Percentiles rank a stretch among this genome's conserved stretches.
Evolutionary conservation across 2,888 invertebrate genomes (phyloP).

Genomic region (Limnephilus lunatus): DNA sequence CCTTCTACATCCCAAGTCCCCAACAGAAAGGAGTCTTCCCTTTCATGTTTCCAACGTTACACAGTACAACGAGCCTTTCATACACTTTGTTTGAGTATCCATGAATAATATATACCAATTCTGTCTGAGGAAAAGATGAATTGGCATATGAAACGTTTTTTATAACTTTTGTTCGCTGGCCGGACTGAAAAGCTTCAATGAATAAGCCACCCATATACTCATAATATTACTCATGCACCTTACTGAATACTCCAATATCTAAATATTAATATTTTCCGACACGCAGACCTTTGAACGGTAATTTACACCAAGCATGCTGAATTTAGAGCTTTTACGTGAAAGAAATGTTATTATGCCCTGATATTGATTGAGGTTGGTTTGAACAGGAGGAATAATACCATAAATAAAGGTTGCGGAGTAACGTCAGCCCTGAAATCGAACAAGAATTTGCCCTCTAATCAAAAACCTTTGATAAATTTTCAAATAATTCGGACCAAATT

Average conservation of each 20-base stretch:
- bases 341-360: not conserved
- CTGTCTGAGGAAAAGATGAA: not conserved
- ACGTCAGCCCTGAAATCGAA: not conserved
- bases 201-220: not conserved
- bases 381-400: not conserved
- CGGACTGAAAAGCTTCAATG: not conserved
- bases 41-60: not conserved
- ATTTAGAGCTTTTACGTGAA: not conserved
- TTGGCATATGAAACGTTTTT: not conserved
- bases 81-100: not conserved
- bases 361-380: not conserved
- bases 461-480: not conserved
- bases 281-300: constrained; percentile 15
- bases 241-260: not conserved
- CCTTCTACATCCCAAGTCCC: not conserved
- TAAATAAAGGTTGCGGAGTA: not conserved
- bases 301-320: not conserved
- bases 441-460: not conserved
- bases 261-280: constrained; percentile 9
- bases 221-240: not conserved
- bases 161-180: not conserved
- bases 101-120: not conserved
- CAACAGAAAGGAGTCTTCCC: not conserved
- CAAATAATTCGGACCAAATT: not conserved
- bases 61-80: not conserved